Base-by-base conservation (phyloP, 2,797 vertebrate genomes). In the Pogoniulus pusillus region DNA sequence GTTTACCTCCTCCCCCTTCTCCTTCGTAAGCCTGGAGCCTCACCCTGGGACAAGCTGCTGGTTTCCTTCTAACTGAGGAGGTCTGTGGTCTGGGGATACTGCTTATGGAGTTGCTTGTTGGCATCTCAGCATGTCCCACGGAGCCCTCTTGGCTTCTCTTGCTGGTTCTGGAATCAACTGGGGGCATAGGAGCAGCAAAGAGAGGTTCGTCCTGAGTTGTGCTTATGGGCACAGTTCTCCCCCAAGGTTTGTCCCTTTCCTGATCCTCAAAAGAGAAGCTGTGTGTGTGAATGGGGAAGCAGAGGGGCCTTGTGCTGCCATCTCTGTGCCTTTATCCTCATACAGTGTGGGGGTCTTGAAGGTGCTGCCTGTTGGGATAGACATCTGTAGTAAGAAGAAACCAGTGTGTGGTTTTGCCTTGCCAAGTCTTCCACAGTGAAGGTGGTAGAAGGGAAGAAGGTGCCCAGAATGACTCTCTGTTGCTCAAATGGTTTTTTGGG, bases 101-200 rank as follows among this genome's bases (percentile, higher is more conserved):
- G 62, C 65, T 80, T 60, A 57, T 64, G 30, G 37, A 89, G 51
- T 51, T 59, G 23, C 27, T 59, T 30, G 3, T 43, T 16, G 51
- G 71, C 32, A 10, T 35, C 70, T 72, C 0, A 0, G 3, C 13
- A 39, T 11, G 34, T 71, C 32, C 68, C 14, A 0, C 0, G 0
- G 30, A 54, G 26, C 26, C 39, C 7, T 43, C 1, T 9, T 57
- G 49, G 19, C 41, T 63, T 81, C 20, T 6, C 10, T 57, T 73
- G 14, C 23, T 5, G 11, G 4, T 75, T 41, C 19, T 70, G 70
- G 47, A 16, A 37, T 53, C 30, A 26, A 15, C 12, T 15, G 18
- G 26, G 62, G 51, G 19, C 0, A 1, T 2, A 58, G 55, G 29
- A 90, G 19, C 20, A 41, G 57, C 12, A 2, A 8, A 2, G 0